Evolutionary conservation across 2,888 invertebrate genomes (phyloP), one percentile per base, ranked within the genome.

Genomic region (Disparrhopalites patrizii): DNA sequence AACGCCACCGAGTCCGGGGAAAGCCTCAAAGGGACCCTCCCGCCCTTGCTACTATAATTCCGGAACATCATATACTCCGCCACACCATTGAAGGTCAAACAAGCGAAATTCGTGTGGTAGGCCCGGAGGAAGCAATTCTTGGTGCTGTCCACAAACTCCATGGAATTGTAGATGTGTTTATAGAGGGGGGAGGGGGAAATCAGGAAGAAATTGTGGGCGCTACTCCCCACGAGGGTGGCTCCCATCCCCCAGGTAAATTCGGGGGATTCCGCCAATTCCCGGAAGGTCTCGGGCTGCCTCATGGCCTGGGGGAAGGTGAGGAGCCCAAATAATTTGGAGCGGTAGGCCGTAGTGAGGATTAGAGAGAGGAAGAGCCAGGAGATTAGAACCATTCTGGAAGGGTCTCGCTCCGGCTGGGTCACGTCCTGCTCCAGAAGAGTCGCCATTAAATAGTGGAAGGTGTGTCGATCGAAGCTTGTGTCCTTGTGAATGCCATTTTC

Each of bases 151-250:
- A 28, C 52, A 23, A 52, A 52, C 27, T 36, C 27, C 62, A 62
- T 52, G 5, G 3, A 27, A 13, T 23, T 15, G 23, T 33, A 52
- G n/a, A 62, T 51, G n/a, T 7, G 27, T 38, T 52, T 36, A 7
- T 62, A 15, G 2, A 62, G 27, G 5, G 27, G 40, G 18, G 18
- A 33, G 15, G 31, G 33, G 1, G 52, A 52, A 2, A 36, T 52
- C 8, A 36, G 27, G 25, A 62, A 62, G 20, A 25, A 52, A 15
- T 51, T 52, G 27, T 62, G 36, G 27, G 36, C 62, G 27, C n/a
- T 36, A 33, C 62, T 38, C 27, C 52, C 54, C 7, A 36, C 31
- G 1, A 23, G 38, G 7, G 52, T 1, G 1, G 52, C n/a, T 10
- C 54, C 62, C 20, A 52, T n/a, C 3, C 52, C 62, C 61, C 51